Evolutionary conservation across 2,797 vertebrate genomes (phyloP).

Genomic region (Macrochelys suwanniensis): DNA sequence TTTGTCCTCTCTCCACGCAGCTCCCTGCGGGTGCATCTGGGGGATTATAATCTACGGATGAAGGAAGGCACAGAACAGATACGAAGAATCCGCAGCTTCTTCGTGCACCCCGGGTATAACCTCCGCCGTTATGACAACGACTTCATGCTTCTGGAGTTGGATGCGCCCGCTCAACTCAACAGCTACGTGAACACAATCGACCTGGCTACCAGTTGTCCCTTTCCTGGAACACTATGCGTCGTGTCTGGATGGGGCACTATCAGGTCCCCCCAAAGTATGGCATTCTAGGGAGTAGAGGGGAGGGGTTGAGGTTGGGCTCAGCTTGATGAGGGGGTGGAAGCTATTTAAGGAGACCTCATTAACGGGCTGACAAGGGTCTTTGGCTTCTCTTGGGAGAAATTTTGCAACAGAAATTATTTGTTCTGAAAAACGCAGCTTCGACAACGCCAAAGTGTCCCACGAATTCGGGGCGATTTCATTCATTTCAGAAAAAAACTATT

Average conservation of each 20-base stretch:
- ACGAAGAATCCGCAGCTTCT: background rate
- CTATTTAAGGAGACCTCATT: background rate
- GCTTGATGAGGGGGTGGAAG: background rate
- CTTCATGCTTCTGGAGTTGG: background rate
- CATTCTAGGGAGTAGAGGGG: too few relatives aligned
- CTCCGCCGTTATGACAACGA: background rate
- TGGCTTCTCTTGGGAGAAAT: background rate
- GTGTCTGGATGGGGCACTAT: background rate
- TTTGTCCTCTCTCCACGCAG: background rate
- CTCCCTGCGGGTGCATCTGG: background rate
- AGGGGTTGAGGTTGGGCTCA: background rate
- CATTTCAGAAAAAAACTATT: background rate
- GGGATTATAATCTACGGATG: background rate
- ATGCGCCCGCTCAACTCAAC: background rate
- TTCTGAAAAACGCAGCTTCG: background rate
- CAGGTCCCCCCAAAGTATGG: background rate
- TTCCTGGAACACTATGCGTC: background rate
- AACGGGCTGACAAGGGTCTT: background rate
- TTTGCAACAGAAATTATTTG: background rate
- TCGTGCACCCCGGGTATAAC: background rate
- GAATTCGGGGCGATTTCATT: background rate
- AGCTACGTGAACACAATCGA: background rate
- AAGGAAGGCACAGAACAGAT: background rate
- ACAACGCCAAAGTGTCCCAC: background rate
- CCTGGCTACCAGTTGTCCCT: background rate